Percentiles rank a stretch among this genome's conserved stretches.
These are phyloP conservation scores for Eremobia ochroleuca DNA, from an alignment of 2,888 invertebrate species.

Conservation along the genomic window DNA sequence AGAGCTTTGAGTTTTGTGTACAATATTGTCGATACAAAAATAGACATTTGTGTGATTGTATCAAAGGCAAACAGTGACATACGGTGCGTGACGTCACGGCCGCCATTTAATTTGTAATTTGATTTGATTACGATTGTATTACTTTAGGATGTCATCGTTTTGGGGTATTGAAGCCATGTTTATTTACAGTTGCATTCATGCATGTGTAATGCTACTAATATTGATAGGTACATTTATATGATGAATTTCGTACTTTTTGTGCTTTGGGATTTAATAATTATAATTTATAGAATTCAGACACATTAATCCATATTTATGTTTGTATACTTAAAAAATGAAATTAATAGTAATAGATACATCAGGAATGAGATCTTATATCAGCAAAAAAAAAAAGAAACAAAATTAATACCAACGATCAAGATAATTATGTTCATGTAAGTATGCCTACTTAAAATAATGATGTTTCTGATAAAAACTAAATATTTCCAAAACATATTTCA, in stretches of 20 bases:
- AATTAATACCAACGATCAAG: not conserved
- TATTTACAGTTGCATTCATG: conserved; percentile 24
- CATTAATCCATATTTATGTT: too few relatives aligned
- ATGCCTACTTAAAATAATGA: not conserved
- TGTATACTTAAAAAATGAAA: too few relatives aligned
- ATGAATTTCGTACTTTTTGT: not conserved
- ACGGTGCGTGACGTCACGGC: conserved; percentile 64
- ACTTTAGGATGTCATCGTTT: conserved; percentile 42
- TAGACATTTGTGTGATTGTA: conserved; percentile 50
- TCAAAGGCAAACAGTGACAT: conserved; percentile 59
- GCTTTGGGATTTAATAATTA: not conserved
- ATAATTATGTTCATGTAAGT: not conserved
- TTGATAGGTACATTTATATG: not conserved
- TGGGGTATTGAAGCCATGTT: conserved; percentile 1
- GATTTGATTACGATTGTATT: conserved; percentile 64
- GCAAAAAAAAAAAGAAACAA: not conserved
- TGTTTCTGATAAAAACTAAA: not conserved
- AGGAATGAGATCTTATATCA: too few relatives aligned
- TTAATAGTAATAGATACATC: not conserved
- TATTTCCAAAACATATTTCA: conserved; percentile 32
- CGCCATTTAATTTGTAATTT: conserved; percentile 63
- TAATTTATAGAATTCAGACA: too few relatives aligned
- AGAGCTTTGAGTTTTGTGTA: conserved; percentile 19
- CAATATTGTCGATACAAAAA: conserved; percentile 30
- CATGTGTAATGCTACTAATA: conserved; percentile 10